A percentile compares a stretch with the other conserved stretches of the same genome.
Conservation (phyloP, 2,113 vertebrate species). For the human region GRCh38 chr2:231989501-231990000, state of each 20-base stretch:
- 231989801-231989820: background rate
- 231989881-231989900: background rate
- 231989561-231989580: background rate
- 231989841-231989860: background rate
- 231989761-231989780: background rate
- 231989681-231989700: background rate
- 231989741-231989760: background rate
- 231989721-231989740: background rate
- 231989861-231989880: background rate
- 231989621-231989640: background rate
- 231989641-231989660: background rate
- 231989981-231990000: background rate
- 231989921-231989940: background rate
- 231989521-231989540: background rate
- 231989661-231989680: background rate
- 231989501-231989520: background rate
- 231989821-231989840: background rate
- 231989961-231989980: background rate
- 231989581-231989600: background rate
- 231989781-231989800: background rate
- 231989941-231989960: background rate
- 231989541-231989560: background rate
- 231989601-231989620: background rate
- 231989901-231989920: background rate
- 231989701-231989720: background rate